These are phyloP conservation scores for Morone saxatilis DNA, from an alignment of 2,113 vertebrate species.

Conservation along the genomic window DNA sequence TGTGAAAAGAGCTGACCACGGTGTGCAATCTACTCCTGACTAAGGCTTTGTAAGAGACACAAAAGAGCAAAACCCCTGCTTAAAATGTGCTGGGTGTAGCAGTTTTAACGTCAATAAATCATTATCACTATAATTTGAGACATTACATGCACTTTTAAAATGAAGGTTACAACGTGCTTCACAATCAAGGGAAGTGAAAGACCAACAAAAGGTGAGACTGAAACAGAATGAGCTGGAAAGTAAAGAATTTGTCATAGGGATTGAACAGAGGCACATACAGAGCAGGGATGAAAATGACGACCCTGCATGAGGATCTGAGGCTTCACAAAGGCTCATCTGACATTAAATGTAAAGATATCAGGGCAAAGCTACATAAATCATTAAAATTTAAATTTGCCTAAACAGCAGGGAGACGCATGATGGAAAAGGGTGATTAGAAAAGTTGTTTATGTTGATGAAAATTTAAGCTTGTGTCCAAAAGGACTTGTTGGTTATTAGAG, in stretches of 20 bases:
- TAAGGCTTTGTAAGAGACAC: conserved; percentile 57
- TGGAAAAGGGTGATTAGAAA: neutral
- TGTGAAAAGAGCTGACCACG: conserved; percentile 64
- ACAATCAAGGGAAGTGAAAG: neutral
- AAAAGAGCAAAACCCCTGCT: conserved; percentile 29
- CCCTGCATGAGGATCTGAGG: neutral
- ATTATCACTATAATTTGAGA: conserved; percentile 46
- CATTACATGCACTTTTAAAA: conserved; percentile 25
- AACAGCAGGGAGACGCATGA: neutral
- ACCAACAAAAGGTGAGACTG: neutral
- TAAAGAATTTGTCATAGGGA: neutral
- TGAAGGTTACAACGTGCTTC: conserved; percentile 29
- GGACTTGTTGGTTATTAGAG: conserved; percentile 7
- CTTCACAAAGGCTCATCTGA: neutral
- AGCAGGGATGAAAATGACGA: neutral
- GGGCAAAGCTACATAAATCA: neutral
- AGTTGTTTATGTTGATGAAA: neutral
- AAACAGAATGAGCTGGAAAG: neutral
- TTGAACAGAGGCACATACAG: neutral
- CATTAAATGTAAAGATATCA: neutral
- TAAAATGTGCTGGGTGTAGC: conserved; percentile 45
- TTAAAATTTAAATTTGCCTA: neutral
- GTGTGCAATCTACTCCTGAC: conserved; percentile 46
- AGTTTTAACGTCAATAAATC: conserved; percentile 59
- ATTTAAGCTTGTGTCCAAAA: neutral